Conservation (phyloP, 1,140 invertebrate species). For the Teleopsis dalmanni region DNA sequence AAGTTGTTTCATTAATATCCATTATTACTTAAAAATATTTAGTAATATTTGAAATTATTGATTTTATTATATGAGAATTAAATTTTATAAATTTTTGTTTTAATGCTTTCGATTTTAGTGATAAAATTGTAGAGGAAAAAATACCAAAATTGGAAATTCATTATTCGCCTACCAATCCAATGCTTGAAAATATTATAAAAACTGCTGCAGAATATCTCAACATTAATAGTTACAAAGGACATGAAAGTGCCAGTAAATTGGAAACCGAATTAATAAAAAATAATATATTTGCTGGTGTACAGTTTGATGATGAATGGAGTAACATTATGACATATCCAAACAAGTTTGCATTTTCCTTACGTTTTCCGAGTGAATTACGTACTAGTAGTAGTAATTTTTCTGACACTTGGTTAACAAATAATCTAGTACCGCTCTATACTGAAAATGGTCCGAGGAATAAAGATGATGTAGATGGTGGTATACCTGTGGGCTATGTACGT, state of each 20-base stretch:
- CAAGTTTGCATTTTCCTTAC: conserved; percentile 21
- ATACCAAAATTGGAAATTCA: too few relatives aligned
- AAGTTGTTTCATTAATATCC: too few relatives aligned
- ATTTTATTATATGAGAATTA: too few relatives aligned
- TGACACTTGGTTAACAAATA: conserved; percentile 26
- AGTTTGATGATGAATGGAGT: conserved; percentile 21
- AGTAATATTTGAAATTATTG: too few relatives aligned
- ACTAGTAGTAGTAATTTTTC: conserved; percentile 13
- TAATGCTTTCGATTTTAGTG: too few relatives aligned
- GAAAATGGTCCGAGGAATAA: conserved; percentile 28
- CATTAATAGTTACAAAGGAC: neutral
- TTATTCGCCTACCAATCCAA: conserved; percentile 21
- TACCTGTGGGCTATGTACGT: conserved; percentile 48
- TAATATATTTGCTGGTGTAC: conserved; percentile 24
- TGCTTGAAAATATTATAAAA: conserved; percentile 16
- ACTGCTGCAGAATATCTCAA: conserved; percentile 16
- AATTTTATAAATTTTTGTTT: too few relatives aligned
- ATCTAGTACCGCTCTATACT: conserved; percentile 23
- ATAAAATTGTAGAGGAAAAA: too few relatives aligned
- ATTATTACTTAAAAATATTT: too few relatives aligned
- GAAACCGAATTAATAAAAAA: conserved; percentile 7
- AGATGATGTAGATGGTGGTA: conserved; percentile 23
- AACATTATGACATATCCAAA: conserved; percentile 10
- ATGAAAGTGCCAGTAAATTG: conserved; percentile 11
- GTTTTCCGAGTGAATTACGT: conserved; percentile 32